Percentiles rank a stretch among this genome's conserved stretches.
These are phyloP conservation scores for Megalops cyprinoides DNA, from an alignment of 2,797 vertebrate species.

Conservation along the genomic window DNA sequence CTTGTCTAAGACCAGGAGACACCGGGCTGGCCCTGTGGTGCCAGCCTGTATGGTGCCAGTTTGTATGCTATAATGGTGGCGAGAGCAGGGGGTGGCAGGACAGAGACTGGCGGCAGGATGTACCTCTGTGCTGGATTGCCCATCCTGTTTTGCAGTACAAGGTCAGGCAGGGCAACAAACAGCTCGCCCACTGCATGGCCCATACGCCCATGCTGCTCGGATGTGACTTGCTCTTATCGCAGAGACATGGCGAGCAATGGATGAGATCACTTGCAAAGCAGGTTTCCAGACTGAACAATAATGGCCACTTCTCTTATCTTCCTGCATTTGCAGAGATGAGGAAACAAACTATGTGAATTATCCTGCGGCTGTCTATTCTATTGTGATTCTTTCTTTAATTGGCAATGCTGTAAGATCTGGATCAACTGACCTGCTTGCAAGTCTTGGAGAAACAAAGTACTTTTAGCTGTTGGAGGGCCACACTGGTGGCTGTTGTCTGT, in stretches of 20 bases:
- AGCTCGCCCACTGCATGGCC: conserved; percentile 50
- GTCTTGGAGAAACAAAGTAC: not conserved
- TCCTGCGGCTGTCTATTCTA: not conserved
- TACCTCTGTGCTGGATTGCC: conserved; percentile 54
- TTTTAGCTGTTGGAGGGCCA: not conserved
- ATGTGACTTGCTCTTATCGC: conserved; percentile 67
- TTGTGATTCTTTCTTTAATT: not conserved
- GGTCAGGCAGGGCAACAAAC: conserved; percentile 61
- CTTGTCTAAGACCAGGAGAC: conserved; percentile 21
- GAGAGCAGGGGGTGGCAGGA: conserved; percentile 46
- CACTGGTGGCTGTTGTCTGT: not conserved
- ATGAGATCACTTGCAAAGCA: not conserved
- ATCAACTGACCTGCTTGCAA: not conserved
- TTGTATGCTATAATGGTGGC: too few species aligned
- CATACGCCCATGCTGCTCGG: conserved; percentile 49
- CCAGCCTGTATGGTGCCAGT: too few species aligned
- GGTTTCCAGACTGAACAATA: conserved; percentile 48
- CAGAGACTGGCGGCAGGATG: conserved; percentile 60
- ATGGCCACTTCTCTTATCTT: conserved; percentile 38
- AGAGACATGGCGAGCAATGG: conserved; percentile 40
- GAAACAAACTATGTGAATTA: conserved; percentile 44
- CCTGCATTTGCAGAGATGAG: conserved; percentile 53
- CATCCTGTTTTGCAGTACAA: conserved; percentile 49
- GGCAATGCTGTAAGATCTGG: not conserved
- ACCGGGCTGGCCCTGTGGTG: not conserved